A percentile compares a stretch with the other conserved stretches of the same genome.
phyloP scores from a whole-genome alignment of 2,888 invertebrate genomes.

The Andricus quercusramuli region DNA sequence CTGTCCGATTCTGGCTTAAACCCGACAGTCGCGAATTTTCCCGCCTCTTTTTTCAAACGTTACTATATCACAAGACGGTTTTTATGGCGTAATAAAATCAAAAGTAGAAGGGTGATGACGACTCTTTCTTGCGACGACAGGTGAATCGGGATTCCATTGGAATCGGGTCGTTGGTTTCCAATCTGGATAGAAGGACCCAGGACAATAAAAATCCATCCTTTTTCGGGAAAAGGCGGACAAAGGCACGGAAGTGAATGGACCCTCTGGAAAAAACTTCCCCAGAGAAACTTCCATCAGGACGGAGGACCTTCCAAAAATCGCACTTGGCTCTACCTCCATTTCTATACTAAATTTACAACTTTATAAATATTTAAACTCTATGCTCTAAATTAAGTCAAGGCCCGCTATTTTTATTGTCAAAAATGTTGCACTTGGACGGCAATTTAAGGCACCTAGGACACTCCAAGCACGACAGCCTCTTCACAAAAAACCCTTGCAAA shows the following conservation, averaged over 20 bases:
- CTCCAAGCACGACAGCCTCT: conserved; percentile 64
- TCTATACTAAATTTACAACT: neutral
- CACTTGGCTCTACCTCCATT: conserved; percentile 4
- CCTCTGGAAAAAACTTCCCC: neutral
- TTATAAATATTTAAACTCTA: conserved; percentile 14
- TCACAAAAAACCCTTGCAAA: neutral
- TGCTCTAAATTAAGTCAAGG: neutral
- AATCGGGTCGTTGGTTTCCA: conserved; percentile 5
- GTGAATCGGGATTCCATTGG: conserved; percentile 13
- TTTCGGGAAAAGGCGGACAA: neutral
- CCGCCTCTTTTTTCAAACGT: conserved; percentile 44
- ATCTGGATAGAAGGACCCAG: conserved; percentile 26
- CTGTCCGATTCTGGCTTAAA: neutral
- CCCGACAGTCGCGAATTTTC: conserved; percentile 46
- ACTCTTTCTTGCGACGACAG: conserved; percentile 29
- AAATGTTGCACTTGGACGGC: conserved; percentile 65
- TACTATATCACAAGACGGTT: conserved; percentile 41
- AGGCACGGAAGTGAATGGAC: conserved; percentile 38
- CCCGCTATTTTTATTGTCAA: conserved; percentile 61
- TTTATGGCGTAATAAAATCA: conserved; percentile 17
- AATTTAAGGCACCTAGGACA: conserved; percentile 67
- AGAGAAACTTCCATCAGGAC: conserved; percentile 10
- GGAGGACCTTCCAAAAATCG: conserved; percentile 5
- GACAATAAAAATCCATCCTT: neutral
- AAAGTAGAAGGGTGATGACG: conserved; percentile 16